Conservation (phyloP, 2,113 vertebrate species). For the Fulmarus glacialis region DNA sequence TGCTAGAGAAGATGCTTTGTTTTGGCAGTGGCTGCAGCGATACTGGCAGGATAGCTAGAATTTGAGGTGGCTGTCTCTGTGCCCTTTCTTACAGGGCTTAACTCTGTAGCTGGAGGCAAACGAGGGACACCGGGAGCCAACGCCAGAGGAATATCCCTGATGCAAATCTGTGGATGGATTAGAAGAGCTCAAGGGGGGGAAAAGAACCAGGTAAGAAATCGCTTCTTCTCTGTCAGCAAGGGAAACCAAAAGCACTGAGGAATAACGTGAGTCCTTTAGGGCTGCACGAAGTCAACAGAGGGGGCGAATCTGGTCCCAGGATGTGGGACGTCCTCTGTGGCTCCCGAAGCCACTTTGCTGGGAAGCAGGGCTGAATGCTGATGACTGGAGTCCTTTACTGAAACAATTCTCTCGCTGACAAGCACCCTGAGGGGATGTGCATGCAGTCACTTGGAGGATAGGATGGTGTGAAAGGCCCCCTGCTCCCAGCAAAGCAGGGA, state of each 20-base stretch:
- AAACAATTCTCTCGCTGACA: neutral
- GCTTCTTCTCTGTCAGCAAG: neutral
- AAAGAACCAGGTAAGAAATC: neutral
- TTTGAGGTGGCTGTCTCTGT: neutral
- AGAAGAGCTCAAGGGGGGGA: neutral
- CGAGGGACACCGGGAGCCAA: neutral
- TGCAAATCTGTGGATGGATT: neutral
- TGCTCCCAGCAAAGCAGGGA: neutral
- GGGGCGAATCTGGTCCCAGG: neutral
- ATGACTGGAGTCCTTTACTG: neutral
- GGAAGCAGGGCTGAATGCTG: neutral
- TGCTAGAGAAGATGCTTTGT: neutral
- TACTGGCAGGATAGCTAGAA: neutral
- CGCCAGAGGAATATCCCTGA: neutral
- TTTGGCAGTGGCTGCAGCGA: neutral
- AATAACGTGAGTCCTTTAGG: neutral
- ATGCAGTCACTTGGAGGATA: neutral
- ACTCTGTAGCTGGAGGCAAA: neutral
- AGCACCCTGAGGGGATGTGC: neutral
- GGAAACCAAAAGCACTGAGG: neutral
- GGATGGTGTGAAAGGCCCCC: neutral
- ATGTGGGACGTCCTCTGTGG: neutral
- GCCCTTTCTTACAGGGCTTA: constrained; percentile 2
- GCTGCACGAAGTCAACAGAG: neutral
- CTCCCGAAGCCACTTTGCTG: neutral